Base-by-base conservation (phyloP, 2,888 invertebrate genomes). In the Anthrax anthrax region DNA sequence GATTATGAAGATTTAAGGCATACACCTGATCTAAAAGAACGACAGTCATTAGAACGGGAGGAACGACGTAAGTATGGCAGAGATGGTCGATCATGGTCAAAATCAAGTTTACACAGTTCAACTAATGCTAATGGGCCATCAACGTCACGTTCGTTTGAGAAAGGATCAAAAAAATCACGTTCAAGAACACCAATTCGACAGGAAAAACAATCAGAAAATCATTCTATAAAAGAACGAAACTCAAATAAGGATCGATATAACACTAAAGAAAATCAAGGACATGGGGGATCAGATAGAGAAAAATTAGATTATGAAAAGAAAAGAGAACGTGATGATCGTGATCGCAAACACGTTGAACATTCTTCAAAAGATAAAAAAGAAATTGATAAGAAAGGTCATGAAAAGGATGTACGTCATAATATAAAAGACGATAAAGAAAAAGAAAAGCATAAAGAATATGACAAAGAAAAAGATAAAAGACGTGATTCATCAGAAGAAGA, bases 391-490 rank as follows among this genome's bases (percentile, higher is more conserved):
- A 51, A 51, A 45, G 42, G 17, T 23, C 42, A 46, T 27, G 51
- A 51, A 32, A 49, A 46, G 16, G 49, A 48, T 19, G 27, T 40
- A 17, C 71, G 71, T 58, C 71, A 73, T 56, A 70, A 71, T 18
- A 46, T 50, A 46, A 52, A 56, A 51, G 54, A 62, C 50, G 59
- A 60, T 52, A 62, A 59, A 51, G 57, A 48, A 14, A 43, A 42
- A 29, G 47, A 50, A 59, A 47, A 59, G 60, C 50, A 61, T 58
- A 51, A 57, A 46, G 62, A 41, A 59, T 62, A 44, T 59, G 50
- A 61, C 58, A 51, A 57, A 46, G 62, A 46, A 59, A 62, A 44
- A 61, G 72, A 63, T 41, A 52, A 52, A 18, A 52, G 48, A 38
- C 40, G 44, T 16, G 53, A 48, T 38, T 51, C 55, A 8, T 51